These are phyloP conservation scores for Trypoxylus dichotomus DNA, from an alignment of 1,140 invertebrate species.

Conservation along the genomic window DNA sequence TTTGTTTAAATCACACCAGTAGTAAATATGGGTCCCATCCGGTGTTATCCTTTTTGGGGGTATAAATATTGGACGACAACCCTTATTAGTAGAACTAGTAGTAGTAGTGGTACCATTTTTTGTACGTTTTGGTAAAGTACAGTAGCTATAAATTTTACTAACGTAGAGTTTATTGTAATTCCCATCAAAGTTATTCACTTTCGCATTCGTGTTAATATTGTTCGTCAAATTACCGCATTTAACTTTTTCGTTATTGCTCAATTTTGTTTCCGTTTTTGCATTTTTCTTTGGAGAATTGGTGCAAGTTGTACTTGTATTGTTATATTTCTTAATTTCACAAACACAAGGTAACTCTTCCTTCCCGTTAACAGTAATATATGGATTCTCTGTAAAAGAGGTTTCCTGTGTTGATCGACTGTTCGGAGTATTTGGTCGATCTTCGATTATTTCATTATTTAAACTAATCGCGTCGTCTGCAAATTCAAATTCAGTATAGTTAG, in stretches of 20 bases:
- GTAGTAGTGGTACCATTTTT: constrained; percentile 38
- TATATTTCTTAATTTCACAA: constrained; percentile 48
- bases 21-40: constrained; percentile 80
- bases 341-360: constrained; percentile 67
- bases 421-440: constrained; percentile 35
- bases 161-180: constrained; percentile 51
- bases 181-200: constrained; percentile 50
- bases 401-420: constrained; percentile 33
- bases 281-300: constrained; percentile 33
- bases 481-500: constrained; percentile 57
- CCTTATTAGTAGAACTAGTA: background rate
- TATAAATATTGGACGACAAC: constrained; percentile 51
- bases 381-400: constrained; percentile 46
- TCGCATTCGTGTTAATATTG: constrained; percentile 40
- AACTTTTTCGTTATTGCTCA: constrained; percentile 17
- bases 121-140: constrained; percentile 51
- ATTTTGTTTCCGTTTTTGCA: constrained; percentile 33
- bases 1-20: constrained; percentile 76
- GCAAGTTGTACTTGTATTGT: constrained; percentile 29
- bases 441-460: constrained; percentile 51
- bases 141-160: constrained; percentile 52
- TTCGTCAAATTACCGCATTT: constrained; percentile 3
- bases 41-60: constrained; percentile 75
- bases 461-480: constrained; percentile 61
- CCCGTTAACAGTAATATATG: constrained; percentile 63